Conservation (phyloP, 2,797 vertebrate genomes). For the Dendrocincla tyrannina region DNA sequence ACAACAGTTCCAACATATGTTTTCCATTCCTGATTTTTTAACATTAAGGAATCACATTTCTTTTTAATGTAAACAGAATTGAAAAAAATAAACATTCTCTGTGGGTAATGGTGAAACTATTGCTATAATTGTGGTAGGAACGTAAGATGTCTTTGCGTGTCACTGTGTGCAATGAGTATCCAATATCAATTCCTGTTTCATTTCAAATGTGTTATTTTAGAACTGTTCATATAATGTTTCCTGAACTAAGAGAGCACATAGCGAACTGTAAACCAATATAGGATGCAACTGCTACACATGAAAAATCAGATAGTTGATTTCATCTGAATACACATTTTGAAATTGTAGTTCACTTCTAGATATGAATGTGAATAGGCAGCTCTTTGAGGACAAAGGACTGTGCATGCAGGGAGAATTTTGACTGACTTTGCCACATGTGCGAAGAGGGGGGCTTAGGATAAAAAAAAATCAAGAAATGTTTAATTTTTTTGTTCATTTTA, state of each 20-base stretch:
- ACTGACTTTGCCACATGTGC: slow-evolving; percentile 30
- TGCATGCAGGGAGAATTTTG: not conserved
- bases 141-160: slow-evolving; percentile 17
- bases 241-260: slow-evolving; percentile 39
- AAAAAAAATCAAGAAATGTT: slow-evolving; percentile 12
- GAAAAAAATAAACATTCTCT: not conserved
- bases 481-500: slow-evolving; percentile 26
- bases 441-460: not conserved
- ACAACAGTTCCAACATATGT: not conserved
- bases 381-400: slow-evolving; percentile 35
- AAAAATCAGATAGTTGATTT: slow-evolving; percentile 45
- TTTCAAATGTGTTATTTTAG: slow-evolving; percentile 66
- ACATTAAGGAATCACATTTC: not conserved
- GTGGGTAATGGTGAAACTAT: not conserved
- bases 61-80: not conserved
- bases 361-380: slow-evolving; percentile 32
- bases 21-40: not conserved
- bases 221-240: slow-evolving; percentile 57
- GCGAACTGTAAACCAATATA: slow-evolving; percentile 48
- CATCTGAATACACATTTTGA: slow-evolving; percentile 49
- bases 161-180: not conserved
- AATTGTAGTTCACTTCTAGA: slow-evolving; percentile 47
- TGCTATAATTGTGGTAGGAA: slow-evolving; percentile 48
- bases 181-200: slow-evolving; percentile 47
- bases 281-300: slow-evolving; percentile 31